Base-by-base conservation (phyloP, 2,113 vertebrate species). In the Tamias sibiricus region DNA sequence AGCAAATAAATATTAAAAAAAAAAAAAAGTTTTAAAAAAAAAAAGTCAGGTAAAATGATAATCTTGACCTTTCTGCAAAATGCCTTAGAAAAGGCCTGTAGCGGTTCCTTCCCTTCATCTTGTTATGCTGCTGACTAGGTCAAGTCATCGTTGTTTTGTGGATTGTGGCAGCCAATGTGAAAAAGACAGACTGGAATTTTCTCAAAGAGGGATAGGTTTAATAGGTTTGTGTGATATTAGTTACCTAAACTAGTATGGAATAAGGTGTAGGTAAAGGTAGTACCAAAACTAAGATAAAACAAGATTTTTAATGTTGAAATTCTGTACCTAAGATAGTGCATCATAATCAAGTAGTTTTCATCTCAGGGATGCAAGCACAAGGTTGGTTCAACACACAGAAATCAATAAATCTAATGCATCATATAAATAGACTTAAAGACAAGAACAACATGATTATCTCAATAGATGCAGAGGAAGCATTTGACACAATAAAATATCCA, bases 261-360 rank as follows among this genome's bases (percentile, higher is more conserved):
- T n/a, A n/a, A n/a, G n/a, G n/a, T n/a, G 4, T 30, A 11, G 57
- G 4, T 8, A 74, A 54, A n/a, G 11, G 26, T 4, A 1, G 1
- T 42, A 81, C 3, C 16, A 14, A 69, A 88, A 85, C 7, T n/a
- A 85, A 84, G 6, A 57, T 32, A 35, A 14, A 76, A 30, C 10
- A 28, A 2, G 14, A 8, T 90, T 37, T 84, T 52, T 59, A 62
- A 42, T 66, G 12, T 54, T 76, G 24, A 16, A 64, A 57, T 75
- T 81, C 62, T 57, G 28, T 47, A 22, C 8, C 19, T 71, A 22
- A 59, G 54, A 54, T 19, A 54, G 19, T 20, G 54, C 54, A 54
- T 20, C 17, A 54, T 54, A 19, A 54, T 54, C 54, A 54, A 54
- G 6, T 54, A 54, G 17, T 54, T 54, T 54, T 54, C 19, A 54